Percentiles rank a stretch among this genome's conserved stretches.
phyloP scores from a whole-genome alignment of 2,888 invertebrate genomes.

The Monoplex corrugatus region DNA sequence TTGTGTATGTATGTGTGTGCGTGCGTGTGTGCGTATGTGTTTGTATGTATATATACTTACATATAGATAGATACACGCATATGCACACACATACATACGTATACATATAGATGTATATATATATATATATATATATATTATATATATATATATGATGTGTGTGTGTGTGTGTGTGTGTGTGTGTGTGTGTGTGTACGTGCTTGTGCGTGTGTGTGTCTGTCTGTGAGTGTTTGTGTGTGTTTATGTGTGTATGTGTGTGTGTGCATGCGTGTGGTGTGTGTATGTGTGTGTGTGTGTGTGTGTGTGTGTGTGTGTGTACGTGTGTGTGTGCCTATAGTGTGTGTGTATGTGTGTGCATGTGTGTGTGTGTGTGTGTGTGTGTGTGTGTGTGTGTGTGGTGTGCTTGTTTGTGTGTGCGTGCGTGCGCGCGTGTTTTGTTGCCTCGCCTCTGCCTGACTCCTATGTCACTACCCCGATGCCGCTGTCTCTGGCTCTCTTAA shows the following conservation, averaged over 20 bases:
- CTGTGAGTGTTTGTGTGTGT: background rate
- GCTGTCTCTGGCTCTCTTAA: too few relatives aligned
- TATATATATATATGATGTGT: background rate
- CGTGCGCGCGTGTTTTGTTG: too few relatives aligned
- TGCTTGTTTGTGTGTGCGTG: background rate
- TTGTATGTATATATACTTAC: too few relatives aligned
- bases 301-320: background rate
- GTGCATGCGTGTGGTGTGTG: background rate
- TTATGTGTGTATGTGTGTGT: background rate
- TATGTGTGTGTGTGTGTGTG: background rate
- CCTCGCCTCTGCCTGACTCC: too few relatives aligned
- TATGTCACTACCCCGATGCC: too few relatives aligned
- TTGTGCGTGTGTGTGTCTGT: background rate
- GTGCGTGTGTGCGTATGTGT: too few relatives aligned
- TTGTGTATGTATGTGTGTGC: too few relatives aligned
- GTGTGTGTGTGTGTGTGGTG: slow-evolving; percentile 7
- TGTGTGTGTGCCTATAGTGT: background rate
- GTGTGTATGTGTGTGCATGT: background rate
- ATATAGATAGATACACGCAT: too few relatives aligned
- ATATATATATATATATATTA: background rate
- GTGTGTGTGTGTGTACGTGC: background rate
- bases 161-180: background rate
- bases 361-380: slow-evolving; percentile 10
- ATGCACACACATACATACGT: too few relatives aligned
- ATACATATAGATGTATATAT: background rate